These are phyloP conservation scores for Pammene fasciana DNA, from an alignment of 2,888 invertebrate genomes.

Conservation along the genomic window DNA sequence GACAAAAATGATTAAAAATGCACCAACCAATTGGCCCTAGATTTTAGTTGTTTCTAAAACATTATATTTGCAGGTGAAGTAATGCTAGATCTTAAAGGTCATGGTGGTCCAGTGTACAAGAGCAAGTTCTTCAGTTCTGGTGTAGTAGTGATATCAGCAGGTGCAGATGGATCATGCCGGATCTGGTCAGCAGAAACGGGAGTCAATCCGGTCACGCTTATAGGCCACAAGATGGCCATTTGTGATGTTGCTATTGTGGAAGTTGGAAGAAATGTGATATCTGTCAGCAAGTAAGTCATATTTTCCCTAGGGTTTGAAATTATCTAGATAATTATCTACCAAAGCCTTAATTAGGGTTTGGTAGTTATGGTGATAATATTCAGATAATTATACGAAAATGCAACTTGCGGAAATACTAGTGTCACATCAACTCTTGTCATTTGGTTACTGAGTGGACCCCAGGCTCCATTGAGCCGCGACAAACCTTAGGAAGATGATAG, in stretches of 20 bases:
- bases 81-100: conserved; percentile 82
- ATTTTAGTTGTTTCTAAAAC: too few relatives aligned
- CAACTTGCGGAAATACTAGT: too few relatives aligned
- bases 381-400: too few relatives aligned
- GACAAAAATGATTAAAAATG: too few relatives aligned
- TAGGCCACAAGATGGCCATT: conserved; percentile 86
- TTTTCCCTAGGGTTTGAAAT: not conserved
- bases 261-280: conserved; percentile 86
- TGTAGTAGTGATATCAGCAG: conserved; percentile 85
- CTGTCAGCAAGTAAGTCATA: conserved; percentile 84
- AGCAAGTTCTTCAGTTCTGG: conserved; percentile 89
- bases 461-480: too few relatives aligned
- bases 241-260: conserved; percentile 86
- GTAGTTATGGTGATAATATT: too few relatives aligned
- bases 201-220: conserved; percentile 85
- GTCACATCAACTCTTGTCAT: too few relatives aligned
- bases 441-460: too few relatives aligned
- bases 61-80: conserved; percentile 65
- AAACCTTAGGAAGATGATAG: too few relatives aligned
- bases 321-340: too few relatives aligned
- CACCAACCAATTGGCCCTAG: too few relatives aligned
- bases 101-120: conserved; percentile 86
- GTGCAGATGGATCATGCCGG: conserved; percentile 87
- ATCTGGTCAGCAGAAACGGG: conserved; percentile 89
- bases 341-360: too few relatives aligned